phyloP scores from a whole-genome alignment of 2,797 vertebrate genomes.

The Pachyuromys duprasi region DNA sequence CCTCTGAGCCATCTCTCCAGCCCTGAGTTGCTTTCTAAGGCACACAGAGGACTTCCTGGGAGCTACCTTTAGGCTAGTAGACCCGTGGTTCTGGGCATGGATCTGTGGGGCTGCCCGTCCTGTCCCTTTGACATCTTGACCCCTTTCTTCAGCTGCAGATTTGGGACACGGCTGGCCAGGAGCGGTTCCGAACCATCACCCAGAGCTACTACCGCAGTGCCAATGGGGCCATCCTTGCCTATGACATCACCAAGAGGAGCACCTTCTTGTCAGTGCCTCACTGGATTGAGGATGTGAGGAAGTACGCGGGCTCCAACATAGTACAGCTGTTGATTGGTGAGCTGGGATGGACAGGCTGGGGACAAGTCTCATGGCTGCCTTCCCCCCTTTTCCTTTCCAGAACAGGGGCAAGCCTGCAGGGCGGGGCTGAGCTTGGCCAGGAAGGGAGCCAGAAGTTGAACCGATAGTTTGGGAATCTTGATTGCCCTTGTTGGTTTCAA shows the following conservation, averaged over 20 bases:
- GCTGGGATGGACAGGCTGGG: constrained; percentile 56
- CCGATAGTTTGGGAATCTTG: not conserved
- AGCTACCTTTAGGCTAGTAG: not conserved
- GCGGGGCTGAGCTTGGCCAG: not conserved
- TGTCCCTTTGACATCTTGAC: not conserved
- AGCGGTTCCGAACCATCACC: constrained; percentile 93
- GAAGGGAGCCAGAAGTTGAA: not conserved
- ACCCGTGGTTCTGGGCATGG: not conserved
- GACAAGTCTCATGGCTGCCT: not conserved
- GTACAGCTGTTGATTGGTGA: constrained; percentile 93
- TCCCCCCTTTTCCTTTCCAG: not conserved
- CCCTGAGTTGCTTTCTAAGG: not conserved
- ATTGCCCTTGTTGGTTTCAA: not conserved
- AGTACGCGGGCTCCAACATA: constrained; percentile 91
- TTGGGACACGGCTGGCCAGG: constrained; percentile 94
- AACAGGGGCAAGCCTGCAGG: not conserved
- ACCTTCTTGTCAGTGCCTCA: constrained; percentile 91
- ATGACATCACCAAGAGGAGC: constrained; percentile 92
- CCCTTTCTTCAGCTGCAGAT: constrained; percentile 90
- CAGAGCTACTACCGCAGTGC: constrained; percentile 94
- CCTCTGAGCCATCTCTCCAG: not conserved
- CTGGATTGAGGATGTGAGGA: constrained; percentile 93
- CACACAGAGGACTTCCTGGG: not conserved
- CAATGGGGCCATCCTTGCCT: constrained; percentile 93
- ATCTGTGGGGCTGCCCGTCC: not conserved